A percentile compares a stretch with the other conserved stretches of the same genome.
Conservation (phyloP, 2,888 invertebrate species). For the Ichneumoninae sp. region DNA sequence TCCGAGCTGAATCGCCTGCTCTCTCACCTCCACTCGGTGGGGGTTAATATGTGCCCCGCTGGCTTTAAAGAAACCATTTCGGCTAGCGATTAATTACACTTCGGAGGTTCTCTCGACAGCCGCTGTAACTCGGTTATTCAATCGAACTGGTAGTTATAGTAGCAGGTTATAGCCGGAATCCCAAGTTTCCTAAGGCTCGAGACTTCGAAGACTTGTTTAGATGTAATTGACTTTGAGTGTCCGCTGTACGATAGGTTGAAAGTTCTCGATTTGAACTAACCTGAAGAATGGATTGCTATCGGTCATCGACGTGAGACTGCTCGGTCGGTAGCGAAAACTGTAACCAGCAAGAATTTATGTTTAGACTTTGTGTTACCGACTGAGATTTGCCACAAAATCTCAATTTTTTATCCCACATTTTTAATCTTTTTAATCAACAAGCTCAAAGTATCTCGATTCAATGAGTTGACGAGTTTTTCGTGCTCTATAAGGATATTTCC, state of each 20-base stretch:
- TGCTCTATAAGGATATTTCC: background rate
- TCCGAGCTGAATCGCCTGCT: conserved; percentile 35
- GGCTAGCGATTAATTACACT: conserved; percentile 33
- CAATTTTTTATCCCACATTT: too few species aligned
- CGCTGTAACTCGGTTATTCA: conserved; percentile 14
- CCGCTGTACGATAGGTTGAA: background rate
- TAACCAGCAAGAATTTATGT: background rate
- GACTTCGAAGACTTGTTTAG: background rate
- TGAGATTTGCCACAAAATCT: too few species aligned
- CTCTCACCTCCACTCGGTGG: background rate
- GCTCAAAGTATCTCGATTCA: background rate
- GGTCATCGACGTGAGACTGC: too few species aligned
- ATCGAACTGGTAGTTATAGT: background rate
- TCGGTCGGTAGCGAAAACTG: too few species aligned
- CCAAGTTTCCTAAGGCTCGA: background rate
- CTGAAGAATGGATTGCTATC: background rate
- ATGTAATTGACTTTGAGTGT: too few species aligned
- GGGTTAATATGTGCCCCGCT: conserved; percentile 48
- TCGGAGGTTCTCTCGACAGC: background rate
- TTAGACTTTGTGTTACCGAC: background rate
- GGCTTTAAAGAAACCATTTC: conserved; percentile 31
- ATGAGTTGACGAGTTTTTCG: background rate
- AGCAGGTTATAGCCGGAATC: background rate
- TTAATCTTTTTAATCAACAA: background rate
- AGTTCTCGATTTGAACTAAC: background rate